Conservation (phyloP, 2,113 vertebrate genomes). For the Pithys albifrons region DNA sequence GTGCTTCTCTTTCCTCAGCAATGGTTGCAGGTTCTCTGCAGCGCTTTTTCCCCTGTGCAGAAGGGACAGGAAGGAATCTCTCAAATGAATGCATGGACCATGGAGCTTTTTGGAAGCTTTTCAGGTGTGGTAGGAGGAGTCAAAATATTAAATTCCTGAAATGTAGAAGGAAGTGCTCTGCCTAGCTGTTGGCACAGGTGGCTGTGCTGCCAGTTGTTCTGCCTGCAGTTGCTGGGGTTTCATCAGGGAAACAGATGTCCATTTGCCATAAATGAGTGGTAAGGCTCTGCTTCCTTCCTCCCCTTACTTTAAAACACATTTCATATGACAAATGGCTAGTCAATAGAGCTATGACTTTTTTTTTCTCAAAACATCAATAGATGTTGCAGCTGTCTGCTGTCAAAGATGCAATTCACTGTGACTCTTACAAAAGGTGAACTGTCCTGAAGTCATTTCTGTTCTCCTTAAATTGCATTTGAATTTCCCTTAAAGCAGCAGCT, state of each 20-base stretch:
- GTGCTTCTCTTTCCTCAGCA: neutral
- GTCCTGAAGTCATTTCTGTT: neutral
- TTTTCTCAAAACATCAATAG: neutral
- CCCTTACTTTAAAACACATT: neutral
- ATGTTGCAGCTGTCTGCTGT: neutral
- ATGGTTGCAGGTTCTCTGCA: neutral
- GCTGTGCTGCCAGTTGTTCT: rapidly evolving
- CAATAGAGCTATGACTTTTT: neutral
- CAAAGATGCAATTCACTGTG: constrained; percentile 8
- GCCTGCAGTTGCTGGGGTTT: neutral
- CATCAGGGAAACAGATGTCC: neutral
- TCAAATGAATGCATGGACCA: neutral
- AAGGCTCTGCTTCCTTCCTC: neutral
- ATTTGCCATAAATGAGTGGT: neutral
- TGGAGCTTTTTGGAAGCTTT: neutral
- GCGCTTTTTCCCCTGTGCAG: neutral
- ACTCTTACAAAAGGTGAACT: neutral
- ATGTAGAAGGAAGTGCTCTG: neutral
- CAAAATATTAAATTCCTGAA: neutral
- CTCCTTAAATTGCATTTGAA: neutral
- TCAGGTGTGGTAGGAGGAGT: neutral
- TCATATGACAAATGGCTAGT: neutral
- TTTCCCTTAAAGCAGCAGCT: neutral
- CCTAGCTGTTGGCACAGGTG: neutral
- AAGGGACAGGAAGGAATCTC: neutral